These are phyloP conservation scores for Sebastes hubbsi DNA, from an alignment of 2,797 vertebrate species.

Conservation along the genomic window DNA sequence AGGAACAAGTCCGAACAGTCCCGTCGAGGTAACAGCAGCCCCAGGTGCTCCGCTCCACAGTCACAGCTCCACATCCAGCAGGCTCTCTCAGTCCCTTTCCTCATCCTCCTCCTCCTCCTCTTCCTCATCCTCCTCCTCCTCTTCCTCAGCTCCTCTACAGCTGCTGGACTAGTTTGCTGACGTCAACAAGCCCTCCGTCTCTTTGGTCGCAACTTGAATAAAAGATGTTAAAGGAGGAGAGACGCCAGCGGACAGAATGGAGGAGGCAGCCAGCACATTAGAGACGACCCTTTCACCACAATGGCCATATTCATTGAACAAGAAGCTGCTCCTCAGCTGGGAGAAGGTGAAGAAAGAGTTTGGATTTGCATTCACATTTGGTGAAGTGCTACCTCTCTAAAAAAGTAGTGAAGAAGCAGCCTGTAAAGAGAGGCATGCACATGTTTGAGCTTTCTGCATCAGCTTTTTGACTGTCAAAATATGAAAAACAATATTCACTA, in stretches of 20 bases:
- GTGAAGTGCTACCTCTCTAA: too few relatives aligned
- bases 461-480: too few relatives aligned
- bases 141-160: slow-evolving; percentile 40
- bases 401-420: too few relatives aligned
- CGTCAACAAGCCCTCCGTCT: slow-evolving; percentile 59
- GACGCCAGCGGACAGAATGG: slow-evolving; percentile 38
- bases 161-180: slow-evolving; percentile 69
- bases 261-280: slow-evolving; percentile 1
- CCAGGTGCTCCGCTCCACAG: slow-evolving; percentile 38
- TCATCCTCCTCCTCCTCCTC: neutral
- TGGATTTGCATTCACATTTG: neutral
- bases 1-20: slow-evolving; percentile 42
- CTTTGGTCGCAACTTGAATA: slow-evolving; percentile 57
- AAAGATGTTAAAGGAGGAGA: slow-evolving; percentile 51
- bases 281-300: slow-evolving; percentile 1
- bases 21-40: slow-evolving; percentile 9
- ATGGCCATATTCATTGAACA: neutral
- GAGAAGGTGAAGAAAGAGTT: neutral
- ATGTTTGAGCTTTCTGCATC: too few relatives aligned
- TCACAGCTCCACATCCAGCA: slow-evolving; percentile 62
- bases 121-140: slow-evolving; percentile 32
- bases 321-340: neutral
- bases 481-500: too few relatives aligned
- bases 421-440: too few relatives aligned
- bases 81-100: slow-evolving; percentile 33